Evolutionary conservation across 2,113 vertebrate species (phyloP).

Genomic region (Cricetomys ansorgei): DNA sequence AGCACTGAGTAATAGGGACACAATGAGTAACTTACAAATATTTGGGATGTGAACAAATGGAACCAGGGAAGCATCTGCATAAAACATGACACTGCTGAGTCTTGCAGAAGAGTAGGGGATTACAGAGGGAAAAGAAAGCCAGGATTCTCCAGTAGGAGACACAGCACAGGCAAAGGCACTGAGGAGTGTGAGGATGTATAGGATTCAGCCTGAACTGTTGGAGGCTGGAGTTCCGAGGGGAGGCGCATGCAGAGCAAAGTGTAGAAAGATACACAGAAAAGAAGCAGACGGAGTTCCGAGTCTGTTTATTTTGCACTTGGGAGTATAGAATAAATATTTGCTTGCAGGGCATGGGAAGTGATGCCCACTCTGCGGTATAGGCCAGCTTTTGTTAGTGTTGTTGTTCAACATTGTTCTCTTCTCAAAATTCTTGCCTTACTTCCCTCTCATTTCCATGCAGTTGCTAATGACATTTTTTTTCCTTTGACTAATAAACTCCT

Average conservation of each 20-base stretch:
- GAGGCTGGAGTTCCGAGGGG: not conserved
- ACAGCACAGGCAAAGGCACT: not conserved
- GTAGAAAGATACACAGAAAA: not conserved
- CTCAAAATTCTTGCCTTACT: not conserved
- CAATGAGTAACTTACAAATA: not conserved
- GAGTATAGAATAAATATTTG: not conserved
- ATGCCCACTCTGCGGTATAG: rapidly evolving
- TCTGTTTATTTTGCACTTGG: not conserved
- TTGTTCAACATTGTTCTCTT: not conserved
- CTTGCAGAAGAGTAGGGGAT: not conserved
- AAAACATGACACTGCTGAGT: not conserved
- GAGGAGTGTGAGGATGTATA: not conserved
- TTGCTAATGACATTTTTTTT: not conserved
- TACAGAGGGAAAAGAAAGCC: not conserved
- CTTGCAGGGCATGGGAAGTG: too few species aligned
- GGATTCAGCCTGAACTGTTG: not conserved
- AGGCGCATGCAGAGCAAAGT: rapidly evolving
- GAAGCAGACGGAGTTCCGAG: not conserved
- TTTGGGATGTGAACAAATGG: not conserved
- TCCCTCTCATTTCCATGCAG: not conserved
- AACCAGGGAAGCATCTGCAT: not conserved
- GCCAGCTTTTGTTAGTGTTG: not conserved
- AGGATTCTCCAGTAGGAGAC: not conserved
- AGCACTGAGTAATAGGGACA: not conserved
- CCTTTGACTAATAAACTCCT: not conserved